Evolutionary conservation across 2,113 vertebrate genomes (phyloP), one percentile per base, ranked within the genome.

Genomic region (Xyliphius kryptos): DNA sequence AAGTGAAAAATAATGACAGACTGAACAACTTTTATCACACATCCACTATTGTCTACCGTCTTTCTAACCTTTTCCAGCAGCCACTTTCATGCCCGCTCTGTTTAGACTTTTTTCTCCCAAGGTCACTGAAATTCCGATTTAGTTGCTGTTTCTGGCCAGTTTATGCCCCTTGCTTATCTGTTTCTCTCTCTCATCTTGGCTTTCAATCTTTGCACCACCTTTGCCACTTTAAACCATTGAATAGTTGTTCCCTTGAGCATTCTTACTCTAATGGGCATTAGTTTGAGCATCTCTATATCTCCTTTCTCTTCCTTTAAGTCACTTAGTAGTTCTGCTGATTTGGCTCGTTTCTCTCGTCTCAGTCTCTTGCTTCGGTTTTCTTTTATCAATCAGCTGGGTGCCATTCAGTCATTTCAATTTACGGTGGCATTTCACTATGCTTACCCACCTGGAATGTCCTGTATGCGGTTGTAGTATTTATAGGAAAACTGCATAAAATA

Each of bases 141-240:
- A 12, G n/a, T 13, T 43, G 46, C 19, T 22, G 38, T 47, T 38
- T 37, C 21, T 51, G 26, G 12, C 14, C 3, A n/a, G 12, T 46
- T 46, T 46, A 5, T 46, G 13, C 43, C 14, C n/a, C 43, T 50
- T 3, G 5, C 10, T 7, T 66, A 54, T 40, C 56, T 57, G 12
- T n/a, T 7, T 63, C 52, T 37, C 47, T 58, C 48, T n/a, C 75
- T 77, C 8, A 9, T 38, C 46, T 37, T n/a, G 46, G 17, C 26
- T 38, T 38, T 38, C 71, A 60, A 69, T 72, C 15, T 14, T 8
- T n/a, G n/a, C 12, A 11, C n/a, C 21, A 46, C 12, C 15, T 44
- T 17, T 26, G 7, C n/a, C 1, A 17, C 15, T 52, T 41, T 43
- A 53, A 26, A 63, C 21, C 7, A 32, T 9, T 21, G 15, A 11